Base-by-base conservation (phyloP, 2,888 invertebrate genomes). In the Cheilosia urbana region DNA sequence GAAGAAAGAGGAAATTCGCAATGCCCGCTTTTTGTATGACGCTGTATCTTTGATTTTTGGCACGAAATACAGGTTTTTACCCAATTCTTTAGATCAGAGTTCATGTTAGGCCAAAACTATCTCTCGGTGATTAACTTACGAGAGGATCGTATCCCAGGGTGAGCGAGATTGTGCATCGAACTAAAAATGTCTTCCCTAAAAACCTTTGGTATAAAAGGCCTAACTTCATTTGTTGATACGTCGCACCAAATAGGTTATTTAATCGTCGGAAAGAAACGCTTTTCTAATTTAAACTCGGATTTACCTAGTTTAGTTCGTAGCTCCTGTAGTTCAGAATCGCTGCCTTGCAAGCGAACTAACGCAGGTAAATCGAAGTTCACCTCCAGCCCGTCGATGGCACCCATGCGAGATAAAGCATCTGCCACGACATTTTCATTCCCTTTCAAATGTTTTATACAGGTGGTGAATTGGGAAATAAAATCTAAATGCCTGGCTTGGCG, bases 21-120 rank as follows among this genome's bases (percentile, higher is more conserved):
- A 27, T 27, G 27, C 27, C 27, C 27, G 27, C 27, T 79, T 65
- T 90, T 89, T 9, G 91, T 78, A n/a, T 69, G 63, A 37, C 47
- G 21, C 17, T 78, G n/a, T n/a, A n/a, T n/a, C n/a, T n/a, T n/a
- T n/a, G n/a, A n/a, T n/a, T n/a, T n/a, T n/a, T n/a, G n/a, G n/a
- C n/a, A n/a, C n/a, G n/a, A n/a, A n/a, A n/a, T n/a, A n/a, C n/a
- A n/a, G n/a, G n/a, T n/a, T n/a, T n/a, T n/a, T n/a, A n/a, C n/a
- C n/a, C n/a, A n/a, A n/a, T n/a, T n/a, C n/a, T n/a, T n/a, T n/a
- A n/a, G n/a, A n/a, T n/a, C n/a, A n/a, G n/a, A n/a, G n/a, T n/a
- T n/a, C n/a, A n/a, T n/a, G n/a, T n/a, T n/a, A n/a, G n/a, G n/a
- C n/a, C n/a, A n/a, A n/a, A n/a, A n/a, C n/a, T n/a, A n/a, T n/a